Percentiles rank a stretch among this genome's conserved stretches.
Evolutionary conservation across 2,888 invertebrate genomes (phyloP).

Genomic region (Phyllotreta cruciferae): DNA sequence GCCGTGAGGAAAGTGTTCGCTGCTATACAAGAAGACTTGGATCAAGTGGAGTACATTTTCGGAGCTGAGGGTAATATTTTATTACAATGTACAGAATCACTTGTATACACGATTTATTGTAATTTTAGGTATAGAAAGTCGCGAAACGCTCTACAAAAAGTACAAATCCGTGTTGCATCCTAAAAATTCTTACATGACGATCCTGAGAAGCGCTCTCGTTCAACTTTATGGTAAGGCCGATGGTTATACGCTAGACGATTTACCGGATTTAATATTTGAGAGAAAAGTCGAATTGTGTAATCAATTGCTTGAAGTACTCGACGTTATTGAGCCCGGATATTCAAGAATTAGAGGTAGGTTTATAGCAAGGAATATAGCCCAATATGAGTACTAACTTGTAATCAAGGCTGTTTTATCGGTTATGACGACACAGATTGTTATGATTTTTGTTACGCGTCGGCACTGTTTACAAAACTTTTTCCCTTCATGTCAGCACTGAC

Average conservation of each 20-base stretch:
- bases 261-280: conserved; percentile 76
- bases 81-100: not conserved
- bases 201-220: conserved; percentile 72
- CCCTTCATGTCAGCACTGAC: too few species aligned
- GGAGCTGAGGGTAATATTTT: conserved; percentile 62
- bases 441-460: too few species aligned
- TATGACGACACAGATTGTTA: too few species aligned
- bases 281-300: conserved; percentile 78
- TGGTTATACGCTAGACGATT: conserved; percentile 73
- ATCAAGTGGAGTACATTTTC: conserved; percentile 67
- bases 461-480: too few species aligned
- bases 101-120: not conserved
- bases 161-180: conserved; percentile 71
- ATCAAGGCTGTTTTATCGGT: too few species aligned
- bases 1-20: conserved; percentile 69
- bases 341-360: conserved; percentile 74
- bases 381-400: too few species aligned
- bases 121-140: conserved; percentile 62
- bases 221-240: conserved; percentile 81
- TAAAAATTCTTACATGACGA: conserved; percentile 73
- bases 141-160: conserved; percentile 66
- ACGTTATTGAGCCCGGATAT: conserved; percentile 79
- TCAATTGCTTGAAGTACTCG: conserved; percentile 71
- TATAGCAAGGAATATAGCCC: not conserved
- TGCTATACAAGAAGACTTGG: conserved; percentile 73